Evolutionary conservation across 2,888 invertebrate species (phyloP).

Genomic region (Tachina fera): DNA sequence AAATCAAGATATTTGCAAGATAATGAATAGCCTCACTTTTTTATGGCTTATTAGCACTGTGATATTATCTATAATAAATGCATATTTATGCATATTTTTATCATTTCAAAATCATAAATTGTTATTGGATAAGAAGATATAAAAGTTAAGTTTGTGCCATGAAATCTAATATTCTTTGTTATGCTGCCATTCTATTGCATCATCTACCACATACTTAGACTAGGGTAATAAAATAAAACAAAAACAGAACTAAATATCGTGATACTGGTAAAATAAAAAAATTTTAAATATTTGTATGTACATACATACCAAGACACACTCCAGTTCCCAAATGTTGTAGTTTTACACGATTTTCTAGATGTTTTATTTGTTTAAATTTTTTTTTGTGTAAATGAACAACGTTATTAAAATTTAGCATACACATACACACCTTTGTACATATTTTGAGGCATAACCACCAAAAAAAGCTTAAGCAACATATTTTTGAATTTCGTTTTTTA

Average conservation of each 20-base stretch:
- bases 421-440: background rate
- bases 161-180: too few species aligned
- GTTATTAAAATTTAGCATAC: background rate
- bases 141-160: too few species aligned
- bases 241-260: background rate
- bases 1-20: too few species aligned
- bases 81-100: too few species aligned
- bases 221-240: background rate
- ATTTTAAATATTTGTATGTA: background rate
- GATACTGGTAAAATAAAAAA: background rate
- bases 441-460: too few species aligned
- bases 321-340: background rate
- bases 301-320: background rate
- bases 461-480: too few species aligned
- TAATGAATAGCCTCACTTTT: too few species aligned
- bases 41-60: too few species aligned
- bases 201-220: background rate
- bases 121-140: too few species aligned
- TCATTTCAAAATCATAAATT: too few species aligned
- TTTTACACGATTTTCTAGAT: slow-evolving; percentile 14
- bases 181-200: background rate
- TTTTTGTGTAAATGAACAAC: background rate
- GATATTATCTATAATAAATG: too few species aligned
- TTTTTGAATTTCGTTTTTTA: too few species aligned
- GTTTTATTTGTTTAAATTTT: background rate